Conservation (phyloP, 2,113 vertebrate species). For the Blennius ocellaris region DNA sequence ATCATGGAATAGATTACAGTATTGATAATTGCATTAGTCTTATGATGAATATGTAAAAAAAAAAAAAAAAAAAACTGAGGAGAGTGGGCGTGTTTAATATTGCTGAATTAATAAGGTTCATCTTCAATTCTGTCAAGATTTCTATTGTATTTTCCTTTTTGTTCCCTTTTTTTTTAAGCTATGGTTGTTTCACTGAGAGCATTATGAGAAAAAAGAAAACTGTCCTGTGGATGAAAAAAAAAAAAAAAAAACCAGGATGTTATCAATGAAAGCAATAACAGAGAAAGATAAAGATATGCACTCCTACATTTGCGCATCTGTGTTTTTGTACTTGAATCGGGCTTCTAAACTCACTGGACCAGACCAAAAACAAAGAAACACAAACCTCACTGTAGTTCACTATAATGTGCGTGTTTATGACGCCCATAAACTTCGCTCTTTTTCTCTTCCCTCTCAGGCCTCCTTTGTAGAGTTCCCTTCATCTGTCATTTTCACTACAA, state of each 20-base stretch:
- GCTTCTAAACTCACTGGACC: conserved; percentile 31
- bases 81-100: conserved; percentile 77
- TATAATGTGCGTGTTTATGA: conserved; percentile 33
- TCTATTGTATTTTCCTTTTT: not conserved
- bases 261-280: conserved; percentile 32
- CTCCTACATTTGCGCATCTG: not conserved
- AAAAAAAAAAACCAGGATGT: conserved; percentile 35
- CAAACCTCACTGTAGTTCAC: conserved; percentile 1
- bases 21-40: conserved; percentile 82
- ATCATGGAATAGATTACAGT: conserved; percentile 80
- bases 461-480: not conserved
- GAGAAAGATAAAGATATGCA: conserved; percentile 21
- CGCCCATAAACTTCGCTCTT: not conserved
- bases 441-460: not conserved
- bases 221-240: conserved; percentile 33
- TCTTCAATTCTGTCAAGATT: conserved; percentile 26
- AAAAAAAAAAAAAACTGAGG: conserved; percentile 17
- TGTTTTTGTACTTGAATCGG: conserved; percentile 22
- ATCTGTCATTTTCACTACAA: not conserved
- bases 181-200: conserved; percentile 23
- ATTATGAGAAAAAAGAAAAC: conserved; percentile 33
- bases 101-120: conserved; percentile 68
- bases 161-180: not conserved
- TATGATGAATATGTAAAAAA: conserved; percentile 77
- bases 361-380: conserved; percentile 12